phyloP scores from a whole-genome alignment of 2,797 vertebrate genomes.

The Pseudomugil gertrudae region DNA sequence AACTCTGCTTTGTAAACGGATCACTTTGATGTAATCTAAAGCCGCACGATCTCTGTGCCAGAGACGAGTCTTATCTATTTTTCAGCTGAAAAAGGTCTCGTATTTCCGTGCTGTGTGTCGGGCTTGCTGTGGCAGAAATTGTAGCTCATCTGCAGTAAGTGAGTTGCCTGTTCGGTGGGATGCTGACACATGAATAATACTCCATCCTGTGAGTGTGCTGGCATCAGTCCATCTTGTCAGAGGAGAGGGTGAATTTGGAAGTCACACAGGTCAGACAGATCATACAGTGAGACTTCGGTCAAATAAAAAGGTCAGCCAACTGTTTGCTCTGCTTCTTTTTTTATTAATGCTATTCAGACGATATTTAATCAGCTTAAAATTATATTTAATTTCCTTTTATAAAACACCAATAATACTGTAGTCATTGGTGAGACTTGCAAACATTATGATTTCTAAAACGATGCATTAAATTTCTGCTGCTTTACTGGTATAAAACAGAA shows the following conservation, averaged over 20 bases:
- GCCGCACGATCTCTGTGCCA: slow-evolving; percentile 25
- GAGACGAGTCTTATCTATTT: slow-evolving; percentile 55
- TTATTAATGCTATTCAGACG: background rate
- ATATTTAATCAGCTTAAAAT: slow-evolving; percentile 5
- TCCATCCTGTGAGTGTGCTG: slow-evolving; percentile 23
- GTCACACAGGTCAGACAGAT: slow-evolving; percentile 25
- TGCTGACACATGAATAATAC: slow-evolving; percentile 41
- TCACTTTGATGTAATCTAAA: slow-evolving; percentile 52
- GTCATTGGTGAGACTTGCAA: slow-evolving; percentile 5
- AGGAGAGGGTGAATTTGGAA: slow-evolving; percentile 39
- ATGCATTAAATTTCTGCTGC: background rate
- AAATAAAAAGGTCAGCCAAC: background rate
- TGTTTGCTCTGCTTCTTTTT: slow-evolving; percentile 3
- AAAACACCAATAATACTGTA: background rate
- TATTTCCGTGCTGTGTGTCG: slow-evolving; percentile 54
- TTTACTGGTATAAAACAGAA: background rate
- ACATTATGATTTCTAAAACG: background rate
- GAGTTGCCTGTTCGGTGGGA: slow-evolving; percentile 38
- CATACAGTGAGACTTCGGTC: slow-evolving; percentile 5
- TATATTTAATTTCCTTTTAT: background rate
- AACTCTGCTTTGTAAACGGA: slow-evolving; percentile 51
- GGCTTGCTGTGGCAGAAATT: slow-evolving; percentile 49
- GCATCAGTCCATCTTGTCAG: slow-evolving; percentile 22
- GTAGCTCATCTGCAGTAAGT: slow-evolving; percentile 57
- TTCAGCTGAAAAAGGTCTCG: slow-evolving; percentile 62